These are phyloP conservation scores for Aradophagus sp. DNA, from an alignment of 1,140 invertebrate genomes.

Conservation along the genomic window DNA sequence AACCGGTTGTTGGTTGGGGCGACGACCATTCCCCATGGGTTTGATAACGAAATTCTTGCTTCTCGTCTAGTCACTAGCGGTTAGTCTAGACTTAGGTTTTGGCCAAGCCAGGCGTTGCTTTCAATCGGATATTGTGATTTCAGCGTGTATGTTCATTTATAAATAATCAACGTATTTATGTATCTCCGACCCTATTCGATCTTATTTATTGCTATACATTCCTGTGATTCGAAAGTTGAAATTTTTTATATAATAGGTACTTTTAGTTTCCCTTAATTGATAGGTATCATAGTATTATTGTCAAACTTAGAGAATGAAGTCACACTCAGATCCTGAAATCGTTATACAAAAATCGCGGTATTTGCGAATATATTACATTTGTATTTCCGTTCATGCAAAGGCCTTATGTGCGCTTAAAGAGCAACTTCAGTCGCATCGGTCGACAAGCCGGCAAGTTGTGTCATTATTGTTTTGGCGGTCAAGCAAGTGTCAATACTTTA, in stretches of 20 bases:
- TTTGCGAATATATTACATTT: constrained; percentile 55
- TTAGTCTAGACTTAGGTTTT: constrained; percentile 62
- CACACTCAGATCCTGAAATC: constrained; percentile 36
- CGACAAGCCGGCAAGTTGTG: constrained; percentile 15
- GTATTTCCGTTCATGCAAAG: constrained; percentile 8
- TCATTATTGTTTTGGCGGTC: constrained; percentile 13
- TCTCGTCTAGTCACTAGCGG: constrained; percentile 70
- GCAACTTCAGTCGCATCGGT: too few relatives aligned
- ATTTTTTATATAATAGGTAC: constrained; percentile 1
- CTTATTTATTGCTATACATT: constrained; percentile 53
- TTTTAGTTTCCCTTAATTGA: constrained; percentile 7
- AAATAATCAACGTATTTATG: constrained; percentile 25
- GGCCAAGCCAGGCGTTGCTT: constrained; percentile 29
- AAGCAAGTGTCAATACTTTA: constrained; percentile 38
- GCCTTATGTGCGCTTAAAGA: not conserved
- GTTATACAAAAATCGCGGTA: constrained; percentile 28
- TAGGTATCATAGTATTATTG: constrained; percentile 39
- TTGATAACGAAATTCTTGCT: constrained; percentile 62
- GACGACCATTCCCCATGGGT: constrained; percentile 12
- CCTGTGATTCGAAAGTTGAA: constrained; percentile 29
- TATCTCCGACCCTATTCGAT: constrained; percentile 4
- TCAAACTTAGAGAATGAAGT: constrained; percentile 16
- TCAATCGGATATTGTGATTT: constrained; percentile 42
- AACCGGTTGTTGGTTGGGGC: constrained; percentile 25
- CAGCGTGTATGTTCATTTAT: constrained; percentile 19